Base-by-base conservation (phyloP, 2,888 invertebrate species). In the Blastobasis lacticolella region DNA sequence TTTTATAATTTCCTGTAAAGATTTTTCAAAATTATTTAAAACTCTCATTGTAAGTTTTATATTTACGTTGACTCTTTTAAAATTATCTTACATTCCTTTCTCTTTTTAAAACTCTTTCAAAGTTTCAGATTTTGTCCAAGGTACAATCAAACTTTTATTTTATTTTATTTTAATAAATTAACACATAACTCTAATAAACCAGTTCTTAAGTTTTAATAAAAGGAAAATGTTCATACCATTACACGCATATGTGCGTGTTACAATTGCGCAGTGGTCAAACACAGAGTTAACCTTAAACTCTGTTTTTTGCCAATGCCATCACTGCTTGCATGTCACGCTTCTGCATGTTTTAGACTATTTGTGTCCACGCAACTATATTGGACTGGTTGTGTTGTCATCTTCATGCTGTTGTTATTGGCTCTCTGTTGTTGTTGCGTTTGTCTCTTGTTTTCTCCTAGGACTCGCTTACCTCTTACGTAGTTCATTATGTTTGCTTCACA, bases 131-230 rank as follows among this genome's bases (percentile, higher is more conserved):
- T 74, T 40, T 48, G 8, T 40, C 42, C 5, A 73, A 85, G 83
- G 83, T 88, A 83, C 58, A 70, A 73, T 78, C 40, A 37, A 46
- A 45, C 38, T 47, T 73, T 78, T 73, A 66, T 71, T 72, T 73
- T 73, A 66, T 71, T 72, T 73, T 76, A 69, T 73, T 73, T 76
- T 61, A 68, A 71, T 64, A 71, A 23, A 65, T 73, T 81, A 81
- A 82, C 81, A 81, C 78, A 75, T 82, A 82, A 84, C 80, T 81
- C 78, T 82, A 81, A 78, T 81, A 75, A 75, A 78, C 73, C 64
- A 60, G 68, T 71, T 72, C 10, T 5, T 72, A 66, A 73, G 64
- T 66, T 62, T 58, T 62, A 64, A 59, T 54, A 66, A 66, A 62
- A 68, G 70, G 75, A 76, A 73, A 66, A 75, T 75, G 71, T 81